Evolutionary conservation across 2,113 vertebrate species (phyloP).

Genomic region (Crotophaga sulcirostris): DNA sequence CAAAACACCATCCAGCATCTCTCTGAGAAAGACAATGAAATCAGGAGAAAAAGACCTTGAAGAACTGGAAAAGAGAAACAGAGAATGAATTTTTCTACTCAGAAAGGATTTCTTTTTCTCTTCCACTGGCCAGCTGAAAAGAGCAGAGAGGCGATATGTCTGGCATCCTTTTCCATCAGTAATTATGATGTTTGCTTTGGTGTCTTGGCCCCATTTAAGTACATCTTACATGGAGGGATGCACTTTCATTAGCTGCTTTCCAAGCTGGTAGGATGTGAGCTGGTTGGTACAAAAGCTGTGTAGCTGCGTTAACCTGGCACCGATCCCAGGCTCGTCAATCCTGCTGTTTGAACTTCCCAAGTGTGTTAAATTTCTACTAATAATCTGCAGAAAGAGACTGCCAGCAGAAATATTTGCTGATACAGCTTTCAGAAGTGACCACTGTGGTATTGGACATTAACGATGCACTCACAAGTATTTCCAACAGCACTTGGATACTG

Average conservation of each 20-base stretch:
- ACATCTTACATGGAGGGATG: background rate
- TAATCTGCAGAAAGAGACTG: constrained; percentile 15
- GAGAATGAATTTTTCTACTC: background rate
- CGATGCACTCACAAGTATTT: background rate
- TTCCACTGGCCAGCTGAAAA: background rate
- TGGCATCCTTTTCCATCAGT: background rate
- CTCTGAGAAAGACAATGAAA: background rate
- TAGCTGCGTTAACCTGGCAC: constrained; percentile 3
- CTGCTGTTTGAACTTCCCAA: constrained; percentile 29
- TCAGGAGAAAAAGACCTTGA: background rate
- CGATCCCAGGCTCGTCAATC: background rate
- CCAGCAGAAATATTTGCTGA: constrained; percentile 28
- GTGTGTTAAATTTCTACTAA: constrained; percentile 11
- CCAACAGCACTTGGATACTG: background rate
- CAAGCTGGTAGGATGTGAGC: background rate
- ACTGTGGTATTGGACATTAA: background rate
- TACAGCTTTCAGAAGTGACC: constrained; percentile 20
- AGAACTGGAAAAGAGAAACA: background rate
- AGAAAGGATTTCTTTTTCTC: background rate
- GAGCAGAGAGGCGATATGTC: background rate
- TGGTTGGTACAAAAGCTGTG: background rate
- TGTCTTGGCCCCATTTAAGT: background rate
- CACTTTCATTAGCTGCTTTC: background rate
- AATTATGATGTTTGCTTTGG: background rate
- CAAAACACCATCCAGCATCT: background rate